Evolutionary conservation across 2,797 vertebrate genomes (phyloP), one percentile per base, ranked within the genome.

Genomic region (Heteromormyrus szaboi): DNA sequence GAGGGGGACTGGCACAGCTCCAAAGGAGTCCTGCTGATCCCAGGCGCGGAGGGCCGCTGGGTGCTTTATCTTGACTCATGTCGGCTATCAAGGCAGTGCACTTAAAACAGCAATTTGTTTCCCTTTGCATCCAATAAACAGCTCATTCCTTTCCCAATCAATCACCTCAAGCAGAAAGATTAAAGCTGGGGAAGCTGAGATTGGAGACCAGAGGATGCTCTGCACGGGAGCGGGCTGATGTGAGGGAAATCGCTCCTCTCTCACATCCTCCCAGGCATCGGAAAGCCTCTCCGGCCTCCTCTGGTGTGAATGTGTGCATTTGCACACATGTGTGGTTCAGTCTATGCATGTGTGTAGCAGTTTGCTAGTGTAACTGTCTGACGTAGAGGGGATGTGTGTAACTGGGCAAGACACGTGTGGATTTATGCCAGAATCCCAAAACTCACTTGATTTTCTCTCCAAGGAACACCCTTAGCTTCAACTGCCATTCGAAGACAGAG

Each of bases 71-170:
- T 95, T 89, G 92, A 91, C 93, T 95, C 95, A 95, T 95, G 95
- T 96, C 95, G 95, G 94, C 93, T 93, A 94, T 94, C 93, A 95
- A 94, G 91, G 93, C 94, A 92, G 95, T 90, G 95, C 93, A 93
- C 93, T 94, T 95, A 95, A 95, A 95, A 94, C 94, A 91, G 94
- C 95, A 96, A 96, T 96, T 96, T 96, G 95, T 96, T 96, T 96
- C 94, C 93, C 93, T 95, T 84, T 95, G 95, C 95, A 96, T 96
- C 95, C 96, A 96, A 96, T 96, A 96, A 96, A 95, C 94, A 94
- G 95, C 95, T 96, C 95, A 96, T 96, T 96, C 94, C 90, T 94
- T 92, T 94, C 94, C 94, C 95, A 96, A 96, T 96, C 96, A 95
- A 95, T 96, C 95, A 96, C 94, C 94, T 91, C 93, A 92, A 94